Evolutionary conservation across 2,888 invertebrate species (phyloP), one percentile per base, ranked within the genome.

Genomic region (Notodromas monacha): DNA sequence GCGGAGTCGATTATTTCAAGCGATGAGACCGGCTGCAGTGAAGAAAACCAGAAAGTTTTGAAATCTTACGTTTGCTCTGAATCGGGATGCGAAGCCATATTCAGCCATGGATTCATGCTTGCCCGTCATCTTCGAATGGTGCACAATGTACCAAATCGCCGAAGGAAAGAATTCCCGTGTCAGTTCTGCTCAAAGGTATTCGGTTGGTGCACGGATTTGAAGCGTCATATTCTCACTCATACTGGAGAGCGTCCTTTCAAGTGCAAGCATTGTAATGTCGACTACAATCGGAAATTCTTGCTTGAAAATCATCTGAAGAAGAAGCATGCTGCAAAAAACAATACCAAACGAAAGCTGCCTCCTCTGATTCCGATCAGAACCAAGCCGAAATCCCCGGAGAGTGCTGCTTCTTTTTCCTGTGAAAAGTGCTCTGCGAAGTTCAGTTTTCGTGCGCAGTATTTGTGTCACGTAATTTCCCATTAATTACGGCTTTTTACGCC

Each of bases 171-270:
- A 8, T 21, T 21, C 8, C 21, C n/a, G 6, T 21, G 21, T 21
- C 21, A 6, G n/a, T 21, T 8, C n/a, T 21, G 21, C 21, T 8
- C 8, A 6, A 21, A 21, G 21, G 6, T n/a, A 8, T 21, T 21
- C n/a, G 21, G 21, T n/a, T 21, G 21, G 21, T 21, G 21, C 21
- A 51, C 49, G 2, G 51, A 50, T 39, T 40, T 52, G 31, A 52
- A 52, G 37, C 39, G 51, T 15, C 51, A 51, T 38, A 43, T 47
- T 35, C 39, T 51, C n/a, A 46, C 45, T 11, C 50, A 51, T 35
- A 50, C 49, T 8, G 50, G 50, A 5, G 50, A 51, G 36, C 38
- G 46, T 12, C 50, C 49, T 1, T 51, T 50, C 34, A 45, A 43
- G 34, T 52, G 51, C 36, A 39, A 40, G 11, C 32, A 34, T n/a